Percentiles rank a stretch among this genome's conserved stretches.
phyloP scores from a whole-genome alignment of 2,797 vertebrate species.

The Gouania willdenowi region DNA sequence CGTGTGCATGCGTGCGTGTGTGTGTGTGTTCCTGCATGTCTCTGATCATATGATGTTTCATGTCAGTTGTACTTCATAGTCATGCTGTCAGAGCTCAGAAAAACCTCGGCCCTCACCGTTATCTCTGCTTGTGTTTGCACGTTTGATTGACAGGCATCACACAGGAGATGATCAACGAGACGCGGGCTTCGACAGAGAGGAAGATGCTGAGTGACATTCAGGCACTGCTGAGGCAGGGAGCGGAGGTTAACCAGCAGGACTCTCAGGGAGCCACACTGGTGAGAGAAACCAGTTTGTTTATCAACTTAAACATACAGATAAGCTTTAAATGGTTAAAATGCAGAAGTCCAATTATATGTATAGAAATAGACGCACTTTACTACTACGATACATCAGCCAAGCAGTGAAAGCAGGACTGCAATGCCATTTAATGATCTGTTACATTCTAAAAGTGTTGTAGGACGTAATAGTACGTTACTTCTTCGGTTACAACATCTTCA shows the following conservation, averaged over 20 bases:
- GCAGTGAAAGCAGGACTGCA: too few relatives aligned
- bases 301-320: too few relatives aligned
- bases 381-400: too few relatives aligned
- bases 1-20: background rate
- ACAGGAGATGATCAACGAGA: slow-evolving; percentile 97
- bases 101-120: background rate
- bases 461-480: too few relatives aligned
- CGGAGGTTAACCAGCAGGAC: slow-evolving; percentile 88
- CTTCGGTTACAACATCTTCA: too few relatives aligned
- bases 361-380: too few relatives aligned
- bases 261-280: slow-evolving; percentile 93
- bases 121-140: background rate
- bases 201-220: slow-evolving; percentile 89
- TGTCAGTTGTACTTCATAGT: background rate
- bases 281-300: too few relatives aligned
- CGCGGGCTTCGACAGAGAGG: slow-evolving; percentile 87
- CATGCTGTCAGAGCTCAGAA: background rate
- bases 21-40: background rate
- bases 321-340: too few relatives aligned
- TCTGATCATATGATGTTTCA: slow-evolving; percentile 3
- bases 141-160: slow-evolving; percentile 84
- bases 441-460: too few relatives aligned
- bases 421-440: too few relatives aligned
- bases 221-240: slow-evolving; percentile 80
- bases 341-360: too few relatives aligned